Evolutionary conservation across 2,888 invertebrate species (phyloP).

Genomic region (Pemphredon lugubris): DNA sequence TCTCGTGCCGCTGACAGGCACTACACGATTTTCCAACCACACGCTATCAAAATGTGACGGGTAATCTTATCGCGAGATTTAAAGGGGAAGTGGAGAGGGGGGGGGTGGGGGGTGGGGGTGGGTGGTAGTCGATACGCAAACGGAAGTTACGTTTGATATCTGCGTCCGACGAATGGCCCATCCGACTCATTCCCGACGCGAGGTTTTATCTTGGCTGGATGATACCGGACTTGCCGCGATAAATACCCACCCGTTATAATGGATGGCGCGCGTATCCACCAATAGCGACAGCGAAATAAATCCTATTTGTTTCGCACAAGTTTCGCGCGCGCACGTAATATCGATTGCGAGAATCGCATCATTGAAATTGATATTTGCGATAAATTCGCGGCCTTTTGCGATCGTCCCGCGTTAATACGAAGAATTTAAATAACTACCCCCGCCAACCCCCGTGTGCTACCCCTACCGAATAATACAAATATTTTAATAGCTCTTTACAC

Average conservation of each 20-base stretch:
- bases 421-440: conserved; percentile 25
- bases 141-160: conserved; percentile 66
- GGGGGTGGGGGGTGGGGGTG: conserved; percentile 3
- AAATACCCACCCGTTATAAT: conserved; percentile 65
- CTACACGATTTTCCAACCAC: conserved; percentile 23
- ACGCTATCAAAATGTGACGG: conserved; percentile 38
- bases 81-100: conserved; percentile 30
- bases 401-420: not conserved
- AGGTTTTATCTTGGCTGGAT: conserved; percentile 62
- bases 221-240: conserved; percentile 58
- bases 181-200: conserved; percentile 35
- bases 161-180: conserved; percentile 35
- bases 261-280: conserved; percentile 51
- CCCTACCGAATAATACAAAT: too few relatives aligned
- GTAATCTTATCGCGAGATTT: conserved; percentile 62
- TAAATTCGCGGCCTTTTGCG: conserved; percentile 43
- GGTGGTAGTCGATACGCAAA: conserved; percentile 37
- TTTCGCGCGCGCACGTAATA: conserved; percentile 9
- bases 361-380: conserved; percentile 58
- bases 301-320: conserved; percentile 57
- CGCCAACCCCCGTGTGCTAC: too few relatives aligned
- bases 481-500: conserved; percentile 20
- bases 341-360: conserved; percentile 46
- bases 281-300: conserved; percentile 50
- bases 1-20: conserved; percentile 33